Evolutionary conservation across 1,140 invertebrate species (phyloP).

Genomic region (Callitettix versicolor): DNA sequence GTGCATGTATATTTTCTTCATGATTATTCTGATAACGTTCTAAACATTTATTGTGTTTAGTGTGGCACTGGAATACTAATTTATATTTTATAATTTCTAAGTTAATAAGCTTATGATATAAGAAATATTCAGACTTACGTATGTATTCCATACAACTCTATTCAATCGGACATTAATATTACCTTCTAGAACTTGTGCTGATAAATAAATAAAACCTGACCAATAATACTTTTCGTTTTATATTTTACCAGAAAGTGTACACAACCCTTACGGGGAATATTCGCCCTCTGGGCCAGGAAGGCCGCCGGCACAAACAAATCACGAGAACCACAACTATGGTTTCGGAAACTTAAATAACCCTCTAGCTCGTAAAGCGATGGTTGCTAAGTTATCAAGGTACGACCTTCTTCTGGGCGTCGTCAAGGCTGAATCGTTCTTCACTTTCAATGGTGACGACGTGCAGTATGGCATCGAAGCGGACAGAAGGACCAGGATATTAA

Average conservation of each 20-base stretch:
- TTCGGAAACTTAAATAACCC: slow-evolving; percentile 1
- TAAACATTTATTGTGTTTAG: no score
- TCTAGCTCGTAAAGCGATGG: slow-evolving; percentile 56
- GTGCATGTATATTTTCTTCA: no score
- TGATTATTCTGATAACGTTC: no score
- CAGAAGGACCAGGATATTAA: slow-evolving; percentile 75
- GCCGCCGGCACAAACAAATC: not conserved
- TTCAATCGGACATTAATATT: no score
- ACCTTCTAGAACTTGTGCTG: not conserved
- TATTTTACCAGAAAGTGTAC: not conserved
- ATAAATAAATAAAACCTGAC: not conserved
- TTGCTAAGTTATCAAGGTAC: slow-evolving; percentile 62
- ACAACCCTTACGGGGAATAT: not conserved
- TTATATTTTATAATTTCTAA: no score
- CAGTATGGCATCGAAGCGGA: slow-evolving; percentile 85
- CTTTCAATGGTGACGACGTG: slow-evolving; percentile 81
- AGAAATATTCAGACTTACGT: no score
- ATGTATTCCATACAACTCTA: no score
- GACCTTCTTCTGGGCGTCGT: slow-evolving; percentile 90
- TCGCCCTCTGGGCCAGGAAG: slow-evolving; percentile 3
- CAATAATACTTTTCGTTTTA: not conserved
- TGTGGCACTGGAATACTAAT: no score
- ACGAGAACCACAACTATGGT: not conserved
- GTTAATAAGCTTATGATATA: no score
- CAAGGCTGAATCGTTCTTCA: slow-evolving; percentile 74